Conservation (phyloP, 2,113 vertebrate genomes). For the Todiramphus saurophagus region DNA sequence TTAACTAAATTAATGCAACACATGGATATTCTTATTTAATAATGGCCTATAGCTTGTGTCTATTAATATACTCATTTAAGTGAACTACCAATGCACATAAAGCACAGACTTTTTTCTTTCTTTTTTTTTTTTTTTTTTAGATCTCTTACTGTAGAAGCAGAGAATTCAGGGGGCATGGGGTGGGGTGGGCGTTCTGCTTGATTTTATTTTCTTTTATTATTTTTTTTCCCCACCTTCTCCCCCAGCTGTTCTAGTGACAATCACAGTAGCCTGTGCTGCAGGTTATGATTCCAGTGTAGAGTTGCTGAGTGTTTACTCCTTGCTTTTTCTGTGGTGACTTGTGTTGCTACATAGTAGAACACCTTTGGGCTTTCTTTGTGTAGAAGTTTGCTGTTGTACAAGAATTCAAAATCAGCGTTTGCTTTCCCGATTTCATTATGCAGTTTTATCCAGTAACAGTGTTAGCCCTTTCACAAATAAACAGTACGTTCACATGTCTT, state of each 20-base stretch:
- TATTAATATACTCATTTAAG: not conserved
- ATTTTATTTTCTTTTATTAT: not conserved
- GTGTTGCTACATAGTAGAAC: not conserved
- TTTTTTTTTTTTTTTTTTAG: not conserved
- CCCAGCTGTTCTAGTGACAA: not conserved
- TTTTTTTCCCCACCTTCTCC: not conserved
- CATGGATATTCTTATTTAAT: not conserved
- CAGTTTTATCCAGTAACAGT: not conserved
- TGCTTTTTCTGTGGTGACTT: not conserved
- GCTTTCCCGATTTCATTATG: not conserved
- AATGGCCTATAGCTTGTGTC: not conserved
- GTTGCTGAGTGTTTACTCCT: not conserved
- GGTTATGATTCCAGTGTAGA: not conserved
- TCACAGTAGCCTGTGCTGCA: not conserved
- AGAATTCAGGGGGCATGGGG: not conserved
- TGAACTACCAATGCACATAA: not conserved
- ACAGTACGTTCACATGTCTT: not conserved
- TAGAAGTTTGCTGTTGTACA: not conserved
- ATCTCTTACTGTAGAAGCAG: not conserved
- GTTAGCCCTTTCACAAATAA: not conserved
- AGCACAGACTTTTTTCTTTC: not conserved
- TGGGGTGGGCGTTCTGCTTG: accelerated
- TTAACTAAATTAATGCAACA: not conserved
- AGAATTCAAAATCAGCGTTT: not conserved
- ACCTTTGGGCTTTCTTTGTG: not conserved